Evolutionary conservation across 64 coral and sea anemone genomes (phyloP), one percentile per base, ranked within the genome.

Genomic region (Pachyseris speciosa): DNA sequence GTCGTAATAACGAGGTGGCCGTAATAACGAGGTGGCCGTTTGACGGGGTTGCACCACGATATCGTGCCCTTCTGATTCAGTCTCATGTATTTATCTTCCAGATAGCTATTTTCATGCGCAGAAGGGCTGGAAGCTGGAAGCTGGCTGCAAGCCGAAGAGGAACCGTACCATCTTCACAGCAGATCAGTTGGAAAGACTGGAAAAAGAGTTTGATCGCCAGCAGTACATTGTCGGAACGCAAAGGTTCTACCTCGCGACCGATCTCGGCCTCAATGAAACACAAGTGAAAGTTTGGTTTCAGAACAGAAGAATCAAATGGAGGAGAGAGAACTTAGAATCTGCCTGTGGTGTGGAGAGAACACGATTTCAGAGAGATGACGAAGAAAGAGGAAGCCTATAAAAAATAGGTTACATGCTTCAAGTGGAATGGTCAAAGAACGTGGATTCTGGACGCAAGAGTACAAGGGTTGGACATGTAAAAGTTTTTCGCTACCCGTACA

Each of bases 261-360:
- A 85, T 38, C 68, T 92, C 28, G 89, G 89, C 7, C 79, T 92
- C 4, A 92, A 51, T 31, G 89, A 92, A 84, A 92, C 89, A 72
- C 89, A 92, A 43, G 89, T 92, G 1, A 92, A 92, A 74, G 67
- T 92, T 37, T 92, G 89, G 89, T 92, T 92, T 37, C 89, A 92
- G 57, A 92, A 92, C 37, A 44, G 89, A 24, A 57, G 89, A 73
- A 92, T 92, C 20, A 92, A 92, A 47, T 92, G 89, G 89, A 73
- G 89, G 22, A 74, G 71, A 45, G 67, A 92, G 49, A 84, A 92
- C 19, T 19, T 92, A 5, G 66, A 49, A 59, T 8, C 29, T 63
- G 24, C 37, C 5, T 22, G 16, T 20, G 33, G 17, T 10, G 60
- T 33, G 12, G 24, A 37, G 36, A 74, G 57, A 29, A 31, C 0